Conservation (phyloP, 1,140 invertebrate species). For the Apis laboriosa region DNA sequence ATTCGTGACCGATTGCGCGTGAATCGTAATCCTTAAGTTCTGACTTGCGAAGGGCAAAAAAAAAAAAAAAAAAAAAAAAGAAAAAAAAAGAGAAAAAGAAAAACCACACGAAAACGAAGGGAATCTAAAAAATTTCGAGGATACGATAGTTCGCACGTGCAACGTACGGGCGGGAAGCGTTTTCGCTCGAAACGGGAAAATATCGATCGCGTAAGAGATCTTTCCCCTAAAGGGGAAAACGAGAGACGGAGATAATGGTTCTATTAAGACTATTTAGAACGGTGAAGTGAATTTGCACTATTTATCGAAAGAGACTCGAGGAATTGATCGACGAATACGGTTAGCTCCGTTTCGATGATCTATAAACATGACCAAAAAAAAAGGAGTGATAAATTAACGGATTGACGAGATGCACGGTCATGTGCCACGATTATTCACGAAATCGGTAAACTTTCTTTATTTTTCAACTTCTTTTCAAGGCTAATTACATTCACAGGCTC, state of each 20-base stretch:
- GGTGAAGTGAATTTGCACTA: constrained; percentile 4
- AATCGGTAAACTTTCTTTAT: background rate
- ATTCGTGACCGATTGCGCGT: constrained; percentile 37
- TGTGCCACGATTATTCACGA: constrained; percentile 11
- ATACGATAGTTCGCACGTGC: constrained; percentile 29
- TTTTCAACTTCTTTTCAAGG: background rate
- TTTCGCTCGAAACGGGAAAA: constrained; percentile 30
- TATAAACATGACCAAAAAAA: constrained; percentile 58
- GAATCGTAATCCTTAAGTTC: constrained; percentile 19
- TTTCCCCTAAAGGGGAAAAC: background rate
- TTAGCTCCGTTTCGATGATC: constrained; percentile 4
- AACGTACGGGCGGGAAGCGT: constrained; percentile 22
- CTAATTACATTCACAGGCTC: background rate
- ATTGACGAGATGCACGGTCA: constrained; percentile 54
- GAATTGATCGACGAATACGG: background rate
- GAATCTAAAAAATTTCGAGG: background rate
- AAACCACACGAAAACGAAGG: background rate
- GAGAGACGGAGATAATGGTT: background rate
- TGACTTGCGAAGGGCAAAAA: background rate
- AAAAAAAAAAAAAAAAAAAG: background rate
- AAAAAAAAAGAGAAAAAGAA: no score
- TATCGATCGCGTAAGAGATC: constrained; percentile 38
- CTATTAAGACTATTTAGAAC: background rate
- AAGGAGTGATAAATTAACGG: constrained; percentile 48
- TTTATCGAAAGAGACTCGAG: constrained; percentile 19